phyloP scores from a whole-genome alignment of 2,113 vertebrate species.

The Centropus bengalensis region DNA sequence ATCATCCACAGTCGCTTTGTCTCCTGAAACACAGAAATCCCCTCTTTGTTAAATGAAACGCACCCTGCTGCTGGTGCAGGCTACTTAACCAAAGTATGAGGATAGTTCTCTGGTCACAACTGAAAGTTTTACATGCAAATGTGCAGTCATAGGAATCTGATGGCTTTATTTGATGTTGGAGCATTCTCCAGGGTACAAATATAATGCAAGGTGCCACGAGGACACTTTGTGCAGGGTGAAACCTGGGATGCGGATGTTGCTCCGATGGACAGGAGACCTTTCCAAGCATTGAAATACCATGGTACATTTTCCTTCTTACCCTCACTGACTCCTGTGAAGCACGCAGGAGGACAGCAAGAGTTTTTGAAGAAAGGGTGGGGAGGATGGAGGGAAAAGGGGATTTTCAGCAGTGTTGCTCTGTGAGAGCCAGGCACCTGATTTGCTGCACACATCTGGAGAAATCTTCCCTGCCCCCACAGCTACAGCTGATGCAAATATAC shows the following conservation, averaged over 20 bases:
- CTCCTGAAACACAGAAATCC: neutral
- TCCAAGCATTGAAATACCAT: neutral
- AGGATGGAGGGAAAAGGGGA: neutral
- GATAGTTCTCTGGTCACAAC: neutral
- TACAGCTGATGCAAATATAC: constrained; percentile 11
- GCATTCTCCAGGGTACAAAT: neutral
- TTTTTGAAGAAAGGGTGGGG: neutral
- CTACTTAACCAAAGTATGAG: neutral
- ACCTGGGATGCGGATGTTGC: neutral
- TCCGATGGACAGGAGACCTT: neutral
- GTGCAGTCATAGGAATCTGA: neutral
- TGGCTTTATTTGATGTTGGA: neutral
- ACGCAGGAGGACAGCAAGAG: neutral
- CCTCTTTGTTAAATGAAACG: neutral
- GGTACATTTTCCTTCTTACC: neutral
- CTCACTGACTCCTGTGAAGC: neutral
- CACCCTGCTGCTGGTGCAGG: neutral
- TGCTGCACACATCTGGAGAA: neutral
- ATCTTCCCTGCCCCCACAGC: neutral
- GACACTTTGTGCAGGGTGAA: neutral
- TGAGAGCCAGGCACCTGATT: neutral
- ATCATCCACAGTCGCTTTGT: neutral
- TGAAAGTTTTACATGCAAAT: rapidly evolving
- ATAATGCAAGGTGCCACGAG: neutral
- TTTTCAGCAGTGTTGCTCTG: neutral